Base-by-base conservation (phyloP, 2,113 vertebrate genomes). In the Crotalus tigris region DNA sequence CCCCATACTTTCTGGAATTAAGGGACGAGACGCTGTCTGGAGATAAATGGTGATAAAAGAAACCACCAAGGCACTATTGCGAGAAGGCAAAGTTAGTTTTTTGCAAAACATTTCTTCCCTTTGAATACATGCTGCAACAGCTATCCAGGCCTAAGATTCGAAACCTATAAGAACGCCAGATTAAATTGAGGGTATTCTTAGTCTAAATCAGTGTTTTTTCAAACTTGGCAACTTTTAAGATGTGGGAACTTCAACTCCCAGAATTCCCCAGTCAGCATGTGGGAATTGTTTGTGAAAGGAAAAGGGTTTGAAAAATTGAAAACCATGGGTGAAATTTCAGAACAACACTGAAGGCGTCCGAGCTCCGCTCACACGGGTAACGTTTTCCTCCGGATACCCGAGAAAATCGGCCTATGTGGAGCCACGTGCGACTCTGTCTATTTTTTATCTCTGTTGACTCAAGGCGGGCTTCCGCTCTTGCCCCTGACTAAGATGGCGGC, bases 401-500 rank as follows among this genome's bases (percentile, higher is more conserved):
- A 39, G 33, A 81, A 39, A 81, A 81, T 8, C 33, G 17, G 7
- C 11, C 91, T 17, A 57, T 10, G 44, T 21, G 15, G 49, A 89
- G 24, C 29, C 39, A 23, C 29, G 7, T 53, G n/a, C 10, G 24
- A 11, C 15, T 23, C 4, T 13, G 2, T 1, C 0, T 46, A 2
- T 8, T n/a, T 12, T 11, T 57, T 85, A 81, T 89, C 64, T 92
- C 87, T 92, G 51, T 5, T 24, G 2, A 1, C 3, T 29, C 12
- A 11, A 29, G 6, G 8, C 53, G 33, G 6, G 7, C 19, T 33
- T 46, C 55, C 57, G 21, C 21, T n/a, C 1, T 26, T 92, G 93
- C 93, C 94, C 94, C 46, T 85, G 89, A 59, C 88, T 61, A 92
- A 94, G 1, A 96, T 96, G 96, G 96, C 94, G 90, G 17, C 75